Evolutionary conservation across 2,113 vertebrate genomes (phyloP).

Genomic region (Lethenteron reissneri): DNA sequence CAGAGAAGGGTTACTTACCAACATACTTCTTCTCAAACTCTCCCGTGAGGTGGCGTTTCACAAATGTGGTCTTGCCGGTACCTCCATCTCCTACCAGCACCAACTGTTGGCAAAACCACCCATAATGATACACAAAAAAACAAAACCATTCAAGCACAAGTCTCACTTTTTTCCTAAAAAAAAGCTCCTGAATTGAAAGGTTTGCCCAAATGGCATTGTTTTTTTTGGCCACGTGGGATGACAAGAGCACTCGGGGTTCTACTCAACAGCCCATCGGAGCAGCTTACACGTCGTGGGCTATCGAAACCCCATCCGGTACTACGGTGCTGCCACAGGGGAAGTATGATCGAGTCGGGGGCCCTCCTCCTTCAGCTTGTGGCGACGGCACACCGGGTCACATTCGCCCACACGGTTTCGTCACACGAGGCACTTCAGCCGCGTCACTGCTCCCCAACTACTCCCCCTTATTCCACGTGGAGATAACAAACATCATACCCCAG

Average conservation of each 20-base stretch:
- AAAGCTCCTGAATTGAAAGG: not conserved
- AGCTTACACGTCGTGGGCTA: not conserved
- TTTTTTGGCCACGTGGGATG: not conserved
- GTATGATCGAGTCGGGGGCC: no score
- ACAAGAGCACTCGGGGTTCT: not conserved
- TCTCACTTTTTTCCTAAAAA: not conserved
- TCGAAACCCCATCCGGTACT: no score
- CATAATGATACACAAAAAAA: not conserved
- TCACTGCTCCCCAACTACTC: no score
- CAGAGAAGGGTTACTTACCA: constrained; percentile 24
- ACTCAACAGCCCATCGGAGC: not conserved
- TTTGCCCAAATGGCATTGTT: not conserved
- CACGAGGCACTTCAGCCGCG: no score
- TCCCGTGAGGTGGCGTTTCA: constrained; percentile 82
- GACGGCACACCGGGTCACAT: no score
- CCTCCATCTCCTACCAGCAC: constrained; percentile 88
- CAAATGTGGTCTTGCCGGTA: constrained; percentile 89
- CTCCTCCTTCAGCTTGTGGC: no score
- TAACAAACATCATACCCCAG: not conserved
- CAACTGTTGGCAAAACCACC: constrained; percentile 25
- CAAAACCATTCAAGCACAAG: not conserved
- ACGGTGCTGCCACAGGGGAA: no score
- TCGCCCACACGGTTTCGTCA: no score
- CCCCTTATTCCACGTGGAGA: no score
- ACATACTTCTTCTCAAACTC: constrained; percentile 99